Percentiles rank a stretch among this genome's conserved stretches.
These are phyloP conservation scores for Rhineura floridana DNA, from an alignment of 2,113 vertebrate genomes.

Conservation along the genomic window DNA sequence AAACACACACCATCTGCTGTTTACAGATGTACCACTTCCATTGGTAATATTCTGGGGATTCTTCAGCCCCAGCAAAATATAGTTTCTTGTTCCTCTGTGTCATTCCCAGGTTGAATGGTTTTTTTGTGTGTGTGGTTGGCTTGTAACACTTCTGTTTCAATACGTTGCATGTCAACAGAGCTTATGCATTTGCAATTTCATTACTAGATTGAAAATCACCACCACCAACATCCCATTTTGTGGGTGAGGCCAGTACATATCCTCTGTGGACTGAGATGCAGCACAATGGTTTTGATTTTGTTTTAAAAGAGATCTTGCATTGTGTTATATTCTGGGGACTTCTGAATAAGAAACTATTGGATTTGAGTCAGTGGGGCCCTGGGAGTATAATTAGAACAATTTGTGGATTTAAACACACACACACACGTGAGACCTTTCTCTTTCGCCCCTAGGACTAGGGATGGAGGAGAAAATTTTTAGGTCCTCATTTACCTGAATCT, in stretches of 20 bases:
- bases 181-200: neutral
- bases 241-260: neutral
- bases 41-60: conserved; percentile 58
- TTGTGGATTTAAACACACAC: neutral
- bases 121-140: neutral
- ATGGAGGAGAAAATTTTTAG: too few relatives aligned
- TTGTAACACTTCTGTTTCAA: conserved; percentile 17
- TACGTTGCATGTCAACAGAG: neutral
- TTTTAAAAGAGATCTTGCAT: neutral
- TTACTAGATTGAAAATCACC: neutral
- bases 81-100: conserved; percentile 44
- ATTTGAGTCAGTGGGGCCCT: neutral
- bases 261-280: neutral
- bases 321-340: neutral
- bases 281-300: neutral
- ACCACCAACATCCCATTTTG: neutral
- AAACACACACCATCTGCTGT: conserved; percentile 78
- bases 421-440: too few relatives aligned
- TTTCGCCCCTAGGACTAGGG: too few relatives aligned
- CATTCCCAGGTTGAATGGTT: conserved; percentile 43
- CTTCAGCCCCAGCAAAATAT: conserved; percentile 50
- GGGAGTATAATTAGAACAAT: neutral
- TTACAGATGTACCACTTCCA: conserved; percentile 78
- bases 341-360: neutral
- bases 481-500: too few relatives aligned